A percentile compares a stretch with the other conserved stretches of the same genome.
These are phyloP conservation scores for Ephialtes manifestator DNA, from an alignment of 2,888 invertebrate species.

Conservation along the genomic window DNA sequence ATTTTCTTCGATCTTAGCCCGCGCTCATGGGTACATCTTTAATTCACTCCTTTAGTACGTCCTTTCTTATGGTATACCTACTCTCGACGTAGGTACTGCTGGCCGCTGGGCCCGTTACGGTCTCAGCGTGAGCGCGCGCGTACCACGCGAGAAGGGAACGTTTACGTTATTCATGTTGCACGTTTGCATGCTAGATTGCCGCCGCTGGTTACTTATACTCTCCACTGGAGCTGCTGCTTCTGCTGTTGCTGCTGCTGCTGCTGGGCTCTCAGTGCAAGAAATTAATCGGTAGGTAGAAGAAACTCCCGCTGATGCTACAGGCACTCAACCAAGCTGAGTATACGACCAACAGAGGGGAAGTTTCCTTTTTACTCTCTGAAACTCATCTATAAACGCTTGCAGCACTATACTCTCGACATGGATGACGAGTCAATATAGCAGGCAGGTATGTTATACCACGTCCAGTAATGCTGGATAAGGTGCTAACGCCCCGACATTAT, in stretches of 20 bases:
- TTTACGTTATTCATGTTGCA: slow-evolving; percentile 68
- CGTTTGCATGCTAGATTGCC: slow-evolving; percentile 69
- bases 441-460: slow-evolving; percentile 8
- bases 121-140: slow-evolving; percentile 64
- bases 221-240: slow-evolving; percentile 4
- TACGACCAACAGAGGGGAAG: not conserved
- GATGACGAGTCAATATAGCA: slow-evolving; percentile 67
- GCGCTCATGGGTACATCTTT: slow-evolving; percentile 59
- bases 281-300: slow-evolving; percentile 65
- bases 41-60: slow-evolving; percentile 68
- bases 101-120: slow-evolving; percentile 67
- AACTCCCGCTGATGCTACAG: slow-evolving; percentile 25
- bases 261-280: slow-evolving; percentile 55
- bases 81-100: slow-evolving; percentile 31
- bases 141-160: slow-evolving; percentile 51
- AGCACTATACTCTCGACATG: slow-evolving; percentile 27
- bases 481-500: slow-evolving; percentile 43
- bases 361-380: slow-evolving; percentile 36
- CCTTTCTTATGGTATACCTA: slow-evolving; percentile 59
- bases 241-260: slow-evolving; percentile 35
- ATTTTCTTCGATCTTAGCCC: slow-evolving; percentile 62
- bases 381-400: slow-evolving; percentile 51
- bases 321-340: slow-evolving; percentile 25
- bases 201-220: slow-evolving; percentile 67
- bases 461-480: slow-evolving; percentile 10